Base-by-base conservation (phyloP, 53 echinoderm and acorn worm species). In the Hippasteria phrygiana region DNA sequence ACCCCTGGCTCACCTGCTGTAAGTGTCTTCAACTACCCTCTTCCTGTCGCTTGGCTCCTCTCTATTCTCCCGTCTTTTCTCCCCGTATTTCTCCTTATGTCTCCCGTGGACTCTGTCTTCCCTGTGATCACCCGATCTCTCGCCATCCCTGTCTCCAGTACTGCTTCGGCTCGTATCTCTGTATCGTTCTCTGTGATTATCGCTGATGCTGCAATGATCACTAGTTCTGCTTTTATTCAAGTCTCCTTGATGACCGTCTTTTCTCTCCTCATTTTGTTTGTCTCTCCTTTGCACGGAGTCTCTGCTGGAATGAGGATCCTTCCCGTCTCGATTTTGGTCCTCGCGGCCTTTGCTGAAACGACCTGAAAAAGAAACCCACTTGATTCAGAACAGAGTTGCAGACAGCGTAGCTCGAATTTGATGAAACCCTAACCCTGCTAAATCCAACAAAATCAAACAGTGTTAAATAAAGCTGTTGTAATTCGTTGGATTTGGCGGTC, bases 311-410 rank as follows among this genome's bases (percentile, higher is more conserved):
- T n/a, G n/a, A n/a, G n/a, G 78, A 71, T 71, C 70, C 88, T 38
- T 95, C 87, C 34, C 91, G 92, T 2, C 82, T 63, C 26, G 6
- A 31, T 27, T 63, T 20, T 74, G 12, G n/a, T 87, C 89, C 27
- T 95, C 90, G 34, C 93, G 93, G 0, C 87, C 93, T 89, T 87
- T 92, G 78, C 97, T 97, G 55, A 95, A 97, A 50, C 91, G 92
- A 43, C 95, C 97, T 97, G 69, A 67, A 79, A 32, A 26, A 56
- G 10, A 56, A 55, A 13, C 24, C 33, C 33, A 74, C 10, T 66
- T 66, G 10, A 66, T 66, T 32, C 10, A 12, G 33, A 66, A 66
- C 8, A 7, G n/a, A n/a, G n/a, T n/a, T n/a, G n/a, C n/a, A n/a
- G n/a, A n/a, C 8, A 48, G 48, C 14, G 8, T 48, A 66, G 10